Evolutionary conservation across 2,888 invertebrate genomes (phyloP).

Genomic region (Bimastos eiseni): DNA sequence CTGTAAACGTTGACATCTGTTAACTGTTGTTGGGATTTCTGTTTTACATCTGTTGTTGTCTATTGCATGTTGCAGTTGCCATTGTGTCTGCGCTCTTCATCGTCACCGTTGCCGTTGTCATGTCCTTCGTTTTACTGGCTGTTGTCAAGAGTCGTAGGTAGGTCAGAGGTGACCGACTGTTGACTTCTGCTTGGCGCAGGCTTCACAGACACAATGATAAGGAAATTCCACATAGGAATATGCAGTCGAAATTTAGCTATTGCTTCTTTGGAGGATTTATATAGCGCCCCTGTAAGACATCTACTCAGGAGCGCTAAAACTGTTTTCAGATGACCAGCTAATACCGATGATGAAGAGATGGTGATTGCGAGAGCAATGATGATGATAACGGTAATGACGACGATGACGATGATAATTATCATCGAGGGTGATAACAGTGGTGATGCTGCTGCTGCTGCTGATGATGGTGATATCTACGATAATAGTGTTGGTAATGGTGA

Average conservation of each 20-base stretch:
- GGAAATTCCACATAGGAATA: too few species aligned
- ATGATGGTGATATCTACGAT: not conserved
- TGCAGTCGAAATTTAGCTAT: too few species aligned
- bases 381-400: not conserved
- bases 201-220: too few species aligned
- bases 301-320: too few species aligned
- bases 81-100: not conserved
- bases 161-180: not conserved
- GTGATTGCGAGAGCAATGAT: not conserved
- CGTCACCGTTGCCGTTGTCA: not conserved
- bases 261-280: too few species aligned
- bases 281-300: too few species aligned
- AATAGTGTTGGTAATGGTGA: conserved; percentile 21
- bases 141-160: conserved; percentile 14
- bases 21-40: not conserved
- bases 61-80: not conserved
- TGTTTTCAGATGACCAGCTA: too few species aligned
- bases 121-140: not conserved
- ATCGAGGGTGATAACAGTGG: too few species aligned
- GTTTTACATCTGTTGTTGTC: not conserved
- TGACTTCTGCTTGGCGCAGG: not conserved
- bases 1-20: too few species aligned
- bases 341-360: too few species aligned
- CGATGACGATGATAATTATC: not conserved
- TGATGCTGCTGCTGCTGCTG: not conserved